Evolutionary conservation across 2,797 vertebrate species (phyloP).

Genomic region (Momotus momota): DNA sequence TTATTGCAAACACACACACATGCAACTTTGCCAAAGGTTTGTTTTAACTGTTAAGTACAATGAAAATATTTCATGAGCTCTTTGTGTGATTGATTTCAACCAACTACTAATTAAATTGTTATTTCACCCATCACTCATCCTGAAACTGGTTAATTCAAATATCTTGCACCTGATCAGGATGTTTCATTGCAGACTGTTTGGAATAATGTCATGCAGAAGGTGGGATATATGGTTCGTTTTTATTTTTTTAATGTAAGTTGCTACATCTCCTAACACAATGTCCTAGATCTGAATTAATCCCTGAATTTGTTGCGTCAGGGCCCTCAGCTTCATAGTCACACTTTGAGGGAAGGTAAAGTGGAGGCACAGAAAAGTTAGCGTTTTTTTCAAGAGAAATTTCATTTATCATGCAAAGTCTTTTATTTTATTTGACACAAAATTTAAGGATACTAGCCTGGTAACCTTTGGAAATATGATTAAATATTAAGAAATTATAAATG

Average conservation of each 20-base stretch:
- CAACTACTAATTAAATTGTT: conserved; percentile 42
- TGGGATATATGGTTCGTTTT: not conserved
- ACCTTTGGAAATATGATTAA: not conserved
- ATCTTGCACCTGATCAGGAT: conserved; percentile 14
- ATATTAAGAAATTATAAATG: not conserved
- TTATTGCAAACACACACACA: not conserved
- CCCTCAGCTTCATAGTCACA: not conserved
- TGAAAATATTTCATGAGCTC: not conserved
- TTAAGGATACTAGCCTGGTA: not conserved
- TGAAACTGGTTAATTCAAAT: conserved; percentile 18
- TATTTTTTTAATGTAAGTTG: not conserved
- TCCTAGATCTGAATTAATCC: not conserved
- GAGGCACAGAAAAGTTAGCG: not conserved
- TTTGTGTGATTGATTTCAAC: conserved; percentile 24
- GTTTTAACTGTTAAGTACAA: not conserved
- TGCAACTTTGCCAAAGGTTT: not conserved
- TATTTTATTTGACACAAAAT: not conserved
- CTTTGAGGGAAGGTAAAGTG: not conserved
- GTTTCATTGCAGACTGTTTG: not conserved
- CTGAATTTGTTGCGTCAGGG: not conserved
- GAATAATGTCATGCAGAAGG: not conserved
- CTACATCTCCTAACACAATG: conserved; percentile 26
- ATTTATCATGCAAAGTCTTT: not conserved
- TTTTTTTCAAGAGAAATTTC: not conserved
- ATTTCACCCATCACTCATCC: conserved; percentile 37